Percentiles rank a stretch among this genome's conserved stretches.
Evolutionary conservation across 2,888 invertebrate species (phyloP).

Genomic region (Chorisops tibialis): DNA sequence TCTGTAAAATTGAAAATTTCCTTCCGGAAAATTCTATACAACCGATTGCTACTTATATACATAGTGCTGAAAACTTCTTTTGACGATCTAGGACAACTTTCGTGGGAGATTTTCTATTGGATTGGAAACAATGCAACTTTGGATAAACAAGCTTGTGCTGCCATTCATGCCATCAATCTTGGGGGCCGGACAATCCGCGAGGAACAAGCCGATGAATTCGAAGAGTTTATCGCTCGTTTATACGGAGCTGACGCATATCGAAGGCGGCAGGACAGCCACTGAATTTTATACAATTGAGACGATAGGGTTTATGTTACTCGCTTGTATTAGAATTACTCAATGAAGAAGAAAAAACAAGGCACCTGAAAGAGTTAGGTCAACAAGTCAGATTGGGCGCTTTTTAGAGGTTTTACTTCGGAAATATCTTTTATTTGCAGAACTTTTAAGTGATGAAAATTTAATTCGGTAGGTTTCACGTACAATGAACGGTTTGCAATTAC

Average conservation of each 20-base stretch:
- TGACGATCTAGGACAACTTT: constrained; percentile 78
- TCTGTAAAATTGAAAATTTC: constrained; percentile 99
- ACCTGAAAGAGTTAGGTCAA: too few relatives aligned
- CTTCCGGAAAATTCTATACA: constrained; percentile 97
- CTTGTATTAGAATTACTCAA: too few relatives aligned
- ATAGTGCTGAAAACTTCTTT: constrained; percentile 86
- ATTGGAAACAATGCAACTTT: constrained; percentile 94
- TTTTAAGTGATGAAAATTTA: too few relatives aligned
- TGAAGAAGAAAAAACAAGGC: too few relatives aligned
- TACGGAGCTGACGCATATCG: constrained; percentile 87
- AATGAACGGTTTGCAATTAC: too few relatives aligned
- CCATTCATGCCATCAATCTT: constrained; percentile 98
- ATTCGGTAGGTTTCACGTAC: too few relatives aligned
- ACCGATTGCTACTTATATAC: constrained; percentile 99
- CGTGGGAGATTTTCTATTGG: constrained; percentile 99
- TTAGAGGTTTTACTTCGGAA: too few relatives aligned
- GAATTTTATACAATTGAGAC: constrained; percentile 97
- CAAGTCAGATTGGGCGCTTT: too few relatives aligned
- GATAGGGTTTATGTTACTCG: constrained; percentile 81
- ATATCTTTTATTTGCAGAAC: too few relatives aligned
- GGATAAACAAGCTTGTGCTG: constrained; percentile 53
- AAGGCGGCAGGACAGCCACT: constrained; percentile 95
- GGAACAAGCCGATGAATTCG: constrained; percentile 94
- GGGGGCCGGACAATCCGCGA: constrained; percentile 93
- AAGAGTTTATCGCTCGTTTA: constrained; percentile 93